Evolutionary conservation across 2,113 vertebrate genomes (phyloP), one percentile per base, ranked within the genome.

Genomic region (Eurypyga helias): DNA sequence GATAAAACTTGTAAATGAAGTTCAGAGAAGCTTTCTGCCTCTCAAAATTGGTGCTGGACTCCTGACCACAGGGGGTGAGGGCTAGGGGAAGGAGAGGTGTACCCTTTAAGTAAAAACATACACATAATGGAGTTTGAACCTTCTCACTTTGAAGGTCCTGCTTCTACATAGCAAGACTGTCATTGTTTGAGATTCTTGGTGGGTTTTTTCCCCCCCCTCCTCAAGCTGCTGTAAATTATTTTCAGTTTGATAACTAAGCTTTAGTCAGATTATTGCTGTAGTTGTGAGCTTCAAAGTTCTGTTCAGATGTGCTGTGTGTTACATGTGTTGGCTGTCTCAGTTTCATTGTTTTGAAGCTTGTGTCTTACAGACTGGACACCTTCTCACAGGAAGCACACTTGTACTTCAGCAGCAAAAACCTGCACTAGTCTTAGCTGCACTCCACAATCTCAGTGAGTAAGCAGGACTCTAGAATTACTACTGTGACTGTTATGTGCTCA

Each of bases 181-280:
- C 20, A 48, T 38, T 89, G 46, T 82, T 65, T 77, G 77, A 82
- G 54, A 67, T 82, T 33, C 21, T 87, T 15, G 19, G 88, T 94
- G 51, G 8, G 2, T 1, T 24, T 17, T 34, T 49, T 28, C 34
- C 11, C 5, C 34, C 11, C 5, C 5, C 17, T 23, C 38, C 28
- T 52, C 61, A 77, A 41, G 77, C 51, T 83, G 65, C 66, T 95
- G 81, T 96, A 76, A 76, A 57, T 79, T 14, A 21, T 33, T 66
- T 84, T 86, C 57, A 31, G 49, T 87, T 95, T 85, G 82, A 26
- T 69, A 91, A 54, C 71, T 80, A 77, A 2, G 52, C 89, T 97
- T 94, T 97, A 94, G 89, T 87, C 86, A 86, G 78, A 90, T 48
- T 34, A n/a, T 75, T 48, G 73, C 77, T 97, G 69, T 94, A 96